Base-by-base conservation (phyloP, 2,888 invertebrate genomes). In the Chymomyza fuscimana region DNA sequence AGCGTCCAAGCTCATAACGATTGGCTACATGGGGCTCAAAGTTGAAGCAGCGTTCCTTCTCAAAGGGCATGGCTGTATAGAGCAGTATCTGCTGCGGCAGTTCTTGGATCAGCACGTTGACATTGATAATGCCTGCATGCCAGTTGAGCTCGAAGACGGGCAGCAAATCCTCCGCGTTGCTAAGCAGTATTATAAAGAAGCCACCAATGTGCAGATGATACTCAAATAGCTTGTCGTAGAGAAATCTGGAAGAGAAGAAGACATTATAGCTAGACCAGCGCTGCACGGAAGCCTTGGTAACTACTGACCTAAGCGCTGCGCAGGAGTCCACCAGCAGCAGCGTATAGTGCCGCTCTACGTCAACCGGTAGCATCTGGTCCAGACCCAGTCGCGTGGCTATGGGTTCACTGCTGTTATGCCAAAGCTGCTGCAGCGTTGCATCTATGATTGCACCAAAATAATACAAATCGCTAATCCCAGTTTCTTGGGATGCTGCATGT, bases 241-340 rank as follows among this genome's bases (percentile, higher is more conserved):
- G 61, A 25, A 59, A 70, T 25, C 80, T 81, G 52, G 0, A 61
- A 67, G 22, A 32, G 32, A 25, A 22, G 5, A 4, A 25, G 19
- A 16, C 5, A 36, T 19, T 19, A 25, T 4, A 25, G 25, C 25
- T 25, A 3, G 4, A 25, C 3, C 25, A 2, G 25, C 25, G 32
- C 32, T 32, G 32, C 5, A 32, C 2, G 32, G 6, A 32, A 32
- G 5, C 7, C 7, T 32, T 65, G 22, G 15, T 40, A 32, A 7
- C 32, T n/a, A 65, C 67, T 52, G 58, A 70, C 67, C 62, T 25
- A 29, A 87, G 58, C 1, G 84, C 76, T 15, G 65, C 59, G 0
- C 54, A 29, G 0, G 86, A 80, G 65, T 87, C 87, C 5, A 85
- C 85, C n/a, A 77, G 62, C 1, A 87, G 36, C 2, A 87, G 61